Evolutionary conservation across 2,888 invertebrate genomes (phyloP), one percentile per base, ranked within the genome.

Genomic region (Agonopterix subpropinquella): DNA sequence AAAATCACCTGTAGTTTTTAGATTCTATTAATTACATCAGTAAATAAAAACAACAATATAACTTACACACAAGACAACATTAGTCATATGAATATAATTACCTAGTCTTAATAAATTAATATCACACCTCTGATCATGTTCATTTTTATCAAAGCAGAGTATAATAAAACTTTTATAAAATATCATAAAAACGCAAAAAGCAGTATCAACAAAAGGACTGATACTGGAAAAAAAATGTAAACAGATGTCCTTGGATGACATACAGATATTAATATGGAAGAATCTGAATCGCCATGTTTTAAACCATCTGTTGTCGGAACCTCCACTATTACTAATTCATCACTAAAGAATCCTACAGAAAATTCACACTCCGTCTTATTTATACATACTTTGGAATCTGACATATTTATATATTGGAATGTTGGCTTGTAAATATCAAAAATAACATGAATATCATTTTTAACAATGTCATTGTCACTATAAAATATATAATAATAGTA

Each of bases 401-500:
- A 89, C 60, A 91, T 90, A 70, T 93, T 93, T 41, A 92, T 90
- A 73, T 93, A 95, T 67, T 93, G 92, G 80, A 94, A 94, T 57
- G 95, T 94, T 10, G 95, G 95, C 65, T 96, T 96, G 65, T 93
- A 93, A 67, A 96, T 95, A 80, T 96, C 94, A 72, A 96, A 95
- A 54, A 95, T 90, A 5, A 94, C 94, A 78, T 95, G 94, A 62
- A 96, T 94, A 67, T 94, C 93, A 77, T 96, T 96, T 45, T 89
- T 90, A 8, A 93, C 92, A 60, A 92, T 85, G 73, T 95, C 95
- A 80, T 96, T 95, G 72, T 96, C 95, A 63, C 95, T 95, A 69
- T 95, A 96, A 79, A 96, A 96, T 60, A 96, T 95, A 64, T 96
- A 96, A 79, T 96, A 96, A 73, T 96, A 96, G 79, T 96, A 96